Base-by-base conservation (phyloP, 2,888 invertebrate genomes). In the Sturmia bella region DNA sequence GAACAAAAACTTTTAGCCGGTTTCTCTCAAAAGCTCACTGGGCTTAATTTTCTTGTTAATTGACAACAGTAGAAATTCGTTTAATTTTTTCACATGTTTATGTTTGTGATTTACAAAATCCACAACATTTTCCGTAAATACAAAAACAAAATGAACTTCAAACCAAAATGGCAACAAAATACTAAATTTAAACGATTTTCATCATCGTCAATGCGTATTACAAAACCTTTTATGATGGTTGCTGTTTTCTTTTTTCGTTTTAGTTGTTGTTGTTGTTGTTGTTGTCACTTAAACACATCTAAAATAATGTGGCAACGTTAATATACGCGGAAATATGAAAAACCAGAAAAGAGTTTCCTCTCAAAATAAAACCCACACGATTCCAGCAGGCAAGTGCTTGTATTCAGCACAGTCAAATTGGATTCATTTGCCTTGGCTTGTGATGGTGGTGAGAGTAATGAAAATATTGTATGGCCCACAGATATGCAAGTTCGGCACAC, bases 241-340 rank as follows among this genome's bases (percentile, higher is more conserved):
- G 27, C 52, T 17, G 17, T 15, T 13, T 45, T 15, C 54, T 66
- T 41, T 19, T 50, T 57, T 32, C 66, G 27, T 19, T 50, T 57
- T 43, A 37, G 54, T 57, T 69, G 45, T 39, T 45, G 61, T 24
- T 63, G 11, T 66, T n/a, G 39, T 77, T 70, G 63, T 61, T 69
- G 45, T 81, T 77, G 76, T 73, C 57, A 68, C 41, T 63, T 73
- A 63, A 76, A 68, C 43, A 64, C 81, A 74, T 50, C 77, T 63
- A 69, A 73, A 73, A 77, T 81, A 77, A 77, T 77, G 73, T 77
- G 73, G 77, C 81, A 68, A 73, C 77, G 68, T 76, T 72, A 77
- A 69, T 50, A 75, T 72, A 76, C 61, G 59, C n/a, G 75, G 56
- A 75, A 69, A 69, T 75, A 39, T 52, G 52, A 57, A 75, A 64